These are phyloP conservation scores for Actenoides hombroni DNA, from an alignment of 2,113 vertebrate genomes.

Conservation along the genomic window DNA sequence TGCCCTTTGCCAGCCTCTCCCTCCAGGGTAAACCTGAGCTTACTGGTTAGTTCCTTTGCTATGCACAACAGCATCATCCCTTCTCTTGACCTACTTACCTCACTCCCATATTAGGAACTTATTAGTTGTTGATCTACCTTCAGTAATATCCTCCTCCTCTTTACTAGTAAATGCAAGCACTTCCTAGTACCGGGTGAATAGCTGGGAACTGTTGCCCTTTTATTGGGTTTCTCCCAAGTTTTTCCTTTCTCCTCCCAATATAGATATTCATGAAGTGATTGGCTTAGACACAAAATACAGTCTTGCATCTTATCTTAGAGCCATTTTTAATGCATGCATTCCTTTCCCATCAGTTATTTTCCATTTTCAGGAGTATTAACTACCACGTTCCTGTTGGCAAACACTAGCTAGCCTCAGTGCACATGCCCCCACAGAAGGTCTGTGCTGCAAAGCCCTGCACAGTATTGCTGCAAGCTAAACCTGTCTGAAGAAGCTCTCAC, in stretches of 20 bases:
- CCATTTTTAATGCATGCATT: not conserved
- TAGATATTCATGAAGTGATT: not conserved
- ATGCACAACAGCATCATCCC: not conserved
- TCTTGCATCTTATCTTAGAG: not conserved
- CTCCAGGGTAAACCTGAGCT: not conserved
- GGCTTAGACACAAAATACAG: not conserved
- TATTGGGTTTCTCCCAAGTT: not conserved
- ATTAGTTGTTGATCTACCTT: not conserved
- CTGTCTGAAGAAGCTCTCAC: not conserved
- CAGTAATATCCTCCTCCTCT: not conserved
- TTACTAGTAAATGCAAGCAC: not conserved
- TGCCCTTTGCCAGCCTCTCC: not conserved
- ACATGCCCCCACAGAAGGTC: not conserved
- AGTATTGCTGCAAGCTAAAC: too few relatives aligned
- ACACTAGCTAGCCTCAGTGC: accelerated
- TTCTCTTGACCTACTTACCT: not conserved
- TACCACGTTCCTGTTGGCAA: not conserved
- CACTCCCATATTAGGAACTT: not conserved
- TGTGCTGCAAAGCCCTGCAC: too few relatives aligned
- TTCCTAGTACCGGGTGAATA: not conserved
- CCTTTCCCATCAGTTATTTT: not conserved
- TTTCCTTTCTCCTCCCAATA: not conserved
- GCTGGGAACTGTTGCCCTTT: not conserved
- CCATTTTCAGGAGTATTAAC: not conserved
- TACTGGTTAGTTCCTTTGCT: not conserved